A percentile compares a stretch with the other conserved stretches of the same genome.
These are phyloP conservation scores for Agrochola circellaris DNA, from an alignment of 2,888 invertebrate species.

Conservation along the genomic window DNA sequence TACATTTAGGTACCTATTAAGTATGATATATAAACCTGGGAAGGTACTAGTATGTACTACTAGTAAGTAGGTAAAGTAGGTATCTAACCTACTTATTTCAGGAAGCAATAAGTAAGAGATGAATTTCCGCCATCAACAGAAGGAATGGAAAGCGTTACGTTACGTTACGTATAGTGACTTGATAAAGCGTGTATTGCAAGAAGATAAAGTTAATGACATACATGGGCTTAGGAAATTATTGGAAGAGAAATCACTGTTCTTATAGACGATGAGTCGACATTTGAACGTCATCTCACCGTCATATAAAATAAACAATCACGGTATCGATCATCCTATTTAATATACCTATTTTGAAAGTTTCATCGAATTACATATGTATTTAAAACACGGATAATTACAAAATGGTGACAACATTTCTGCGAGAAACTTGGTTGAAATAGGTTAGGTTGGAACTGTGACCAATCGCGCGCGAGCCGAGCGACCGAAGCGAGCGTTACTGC, in stretches of 20 bases:
- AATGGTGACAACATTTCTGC: too few relatives aligned
- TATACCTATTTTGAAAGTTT: background rate
- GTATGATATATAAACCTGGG: background rate
- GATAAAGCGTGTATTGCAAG: constrained; percentile 6
- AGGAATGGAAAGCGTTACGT: constrained; percentile 40
- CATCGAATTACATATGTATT: too few relatives aligned
- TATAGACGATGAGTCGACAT: background rate
- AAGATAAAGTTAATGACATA: background rate
- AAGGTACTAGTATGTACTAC: background rate
- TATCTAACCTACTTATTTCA: background rate
- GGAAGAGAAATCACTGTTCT: background rate
- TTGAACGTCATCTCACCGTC: background rate
- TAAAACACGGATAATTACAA: too few relatives aligned
- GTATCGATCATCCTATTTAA: background rate
- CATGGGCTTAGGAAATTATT: background rate
- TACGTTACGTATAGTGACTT: constrained; percentile 34
- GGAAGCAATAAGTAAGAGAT: constrained; percentile 17
- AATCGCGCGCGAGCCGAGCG: too few relatives aligned
- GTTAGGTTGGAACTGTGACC: too few relatives aligned
- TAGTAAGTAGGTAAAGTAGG: background rate
- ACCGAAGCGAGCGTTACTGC: too few relatives aligned
- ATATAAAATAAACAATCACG: too few relatives aligned
- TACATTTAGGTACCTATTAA: background rate
- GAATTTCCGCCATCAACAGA: constrained; percentile 30
- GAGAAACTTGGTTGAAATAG: too few relatives aligned